Evolutionary conservation across 1,140 invertebrate species (phyloP).

Genomic region (Melanaphis sacchari): DNA sequence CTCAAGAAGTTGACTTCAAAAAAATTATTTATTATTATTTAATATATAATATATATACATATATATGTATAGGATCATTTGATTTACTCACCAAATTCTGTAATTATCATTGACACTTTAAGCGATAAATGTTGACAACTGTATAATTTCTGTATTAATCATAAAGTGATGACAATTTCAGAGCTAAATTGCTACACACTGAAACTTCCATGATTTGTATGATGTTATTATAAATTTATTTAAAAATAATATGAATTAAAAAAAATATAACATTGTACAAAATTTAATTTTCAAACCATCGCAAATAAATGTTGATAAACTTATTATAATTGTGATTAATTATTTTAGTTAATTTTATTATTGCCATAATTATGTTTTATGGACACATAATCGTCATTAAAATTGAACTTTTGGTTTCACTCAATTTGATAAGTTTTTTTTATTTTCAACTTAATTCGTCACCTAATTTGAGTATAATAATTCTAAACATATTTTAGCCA

Average conservation of each 20-base stretch:
- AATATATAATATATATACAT: no score
- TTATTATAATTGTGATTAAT: neutral
- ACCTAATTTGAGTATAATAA: neutral
- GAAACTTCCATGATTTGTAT: neutral
- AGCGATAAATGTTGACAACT: constrained; percentile 34
- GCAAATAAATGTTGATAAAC: neutral
- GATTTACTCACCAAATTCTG: neutral
- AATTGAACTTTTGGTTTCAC: neutral
- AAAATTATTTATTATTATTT: neutral
- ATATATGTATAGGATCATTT: neutral
- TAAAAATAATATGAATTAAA: neutral
- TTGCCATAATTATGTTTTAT: neutral
- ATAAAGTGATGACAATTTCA: neutral
- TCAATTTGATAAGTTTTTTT: neutral
- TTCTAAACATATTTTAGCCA: neutral
- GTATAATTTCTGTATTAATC: neutral
- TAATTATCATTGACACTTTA: neutral
- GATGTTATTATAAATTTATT: neutral
- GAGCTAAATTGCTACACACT: neutral
- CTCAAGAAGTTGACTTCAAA: constrained; percentile 55
- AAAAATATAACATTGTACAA: neutral
- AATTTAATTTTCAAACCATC: neutral
- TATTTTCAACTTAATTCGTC: neutral
- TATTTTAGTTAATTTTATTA: constrained; percentile 3
- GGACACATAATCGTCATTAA: neutral